These are phyloP conservation scores for Dicaeum eximium DNA, from an alignment of 2,113 vertebrate species.

Conservation along the genomic window DNA sequence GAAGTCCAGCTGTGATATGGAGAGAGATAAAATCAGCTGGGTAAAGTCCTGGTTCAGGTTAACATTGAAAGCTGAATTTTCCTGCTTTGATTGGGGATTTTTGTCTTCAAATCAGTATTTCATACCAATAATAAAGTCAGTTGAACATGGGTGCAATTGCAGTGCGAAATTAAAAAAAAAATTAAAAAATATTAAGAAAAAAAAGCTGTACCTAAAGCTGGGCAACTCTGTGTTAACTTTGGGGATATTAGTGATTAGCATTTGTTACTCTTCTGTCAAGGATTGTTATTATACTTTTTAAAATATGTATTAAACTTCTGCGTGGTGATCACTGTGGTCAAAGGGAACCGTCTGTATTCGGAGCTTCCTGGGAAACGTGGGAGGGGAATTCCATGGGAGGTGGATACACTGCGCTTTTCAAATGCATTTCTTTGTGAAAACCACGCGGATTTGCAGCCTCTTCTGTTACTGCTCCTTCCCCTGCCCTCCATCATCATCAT, in stretches of 20 bases:
- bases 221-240: not conserved
- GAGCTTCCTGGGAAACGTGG: not conserved
- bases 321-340: not conserved
- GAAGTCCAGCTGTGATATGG: not conserved
- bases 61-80: not conserved
- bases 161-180: not conserved
- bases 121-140: not conserved
- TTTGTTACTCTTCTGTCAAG: conserved; percentile 13
- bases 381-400: not conserved
- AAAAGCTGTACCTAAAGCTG: not conserved
- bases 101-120: not conserved
- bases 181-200: too few species aligned
- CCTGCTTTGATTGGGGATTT: not conserved
- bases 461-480: not conserved
- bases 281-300: not conserved
- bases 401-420: not conserved
- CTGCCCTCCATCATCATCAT: not conserved
- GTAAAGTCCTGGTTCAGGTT: not conserved
- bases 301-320: not conserved
- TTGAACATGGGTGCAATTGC: not conserved
- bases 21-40: not conserved
- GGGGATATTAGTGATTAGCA: not conserved
- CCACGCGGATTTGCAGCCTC: not conserved
- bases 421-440: not conserved
- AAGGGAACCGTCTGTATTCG: not conserved